phyloP scores from a whole-genome alignment of 2,797 vertebrate species.

The Tapera naevia region DNA sequence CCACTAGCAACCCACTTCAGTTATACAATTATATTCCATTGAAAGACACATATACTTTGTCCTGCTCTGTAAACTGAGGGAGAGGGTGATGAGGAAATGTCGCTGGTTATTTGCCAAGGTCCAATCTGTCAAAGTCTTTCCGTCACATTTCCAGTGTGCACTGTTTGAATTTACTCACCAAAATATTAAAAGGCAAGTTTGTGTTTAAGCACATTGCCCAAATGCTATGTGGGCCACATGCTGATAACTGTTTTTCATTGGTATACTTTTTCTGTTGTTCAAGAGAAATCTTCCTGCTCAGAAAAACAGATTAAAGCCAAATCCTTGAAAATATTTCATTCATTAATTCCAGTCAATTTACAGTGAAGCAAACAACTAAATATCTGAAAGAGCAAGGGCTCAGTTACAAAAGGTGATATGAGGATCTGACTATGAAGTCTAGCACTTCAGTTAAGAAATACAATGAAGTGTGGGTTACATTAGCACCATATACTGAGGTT shows the following conservation, averaged over 20 bases:
- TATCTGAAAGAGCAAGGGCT: background rate
- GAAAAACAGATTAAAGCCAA: background rate
- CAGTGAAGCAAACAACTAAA: background rate
- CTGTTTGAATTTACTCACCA: background rate
- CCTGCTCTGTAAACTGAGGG: background rate
- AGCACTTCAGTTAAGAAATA: constrained; percentile 52
- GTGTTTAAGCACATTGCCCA: background rate
- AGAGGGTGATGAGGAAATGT: background rate
- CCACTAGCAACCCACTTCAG: background rate
- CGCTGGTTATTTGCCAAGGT: background rate
- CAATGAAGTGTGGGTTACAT: background rate
- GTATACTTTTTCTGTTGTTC: background rate
- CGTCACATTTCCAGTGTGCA: background rate
- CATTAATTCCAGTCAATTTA: background rate
- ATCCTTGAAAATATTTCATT: background rate
- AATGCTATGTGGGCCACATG: background rate
- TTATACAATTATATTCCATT: background rate
- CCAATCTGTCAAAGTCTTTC: background rate
- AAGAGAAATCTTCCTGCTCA: background rate
- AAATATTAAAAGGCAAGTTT: background rate
- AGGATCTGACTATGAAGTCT: background rate
- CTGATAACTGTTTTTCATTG: background rate
- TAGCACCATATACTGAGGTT: background rate
- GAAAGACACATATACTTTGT: background rate
- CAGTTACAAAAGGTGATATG: background rate